Evolutionary conservation across 2,888 invertebrate species (phyloP).

Genomic region (Caenorhabditis panamensis): DNA sequence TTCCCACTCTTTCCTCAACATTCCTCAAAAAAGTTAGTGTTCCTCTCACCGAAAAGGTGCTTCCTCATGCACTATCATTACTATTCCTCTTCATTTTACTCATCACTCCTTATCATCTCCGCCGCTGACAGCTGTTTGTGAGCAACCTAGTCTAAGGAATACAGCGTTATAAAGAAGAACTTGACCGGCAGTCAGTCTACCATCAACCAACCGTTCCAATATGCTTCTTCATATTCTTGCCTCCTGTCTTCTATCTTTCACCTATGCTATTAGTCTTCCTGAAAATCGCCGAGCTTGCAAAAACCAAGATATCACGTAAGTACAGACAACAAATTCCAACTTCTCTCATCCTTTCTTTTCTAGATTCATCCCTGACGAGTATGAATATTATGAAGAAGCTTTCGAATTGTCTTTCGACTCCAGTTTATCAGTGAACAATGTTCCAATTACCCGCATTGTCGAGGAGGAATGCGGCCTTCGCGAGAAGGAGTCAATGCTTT

Average conservation of each 20-base stretch:
- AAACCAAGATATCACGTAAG: not conserved
- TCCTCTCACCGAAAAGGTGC: not conserved
- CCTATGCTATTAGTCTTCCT: not conserved
- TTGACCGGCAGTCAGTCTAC: not conserved
- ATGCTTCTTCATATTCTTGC: not conserved
- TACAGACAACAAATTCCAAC: not conserved
- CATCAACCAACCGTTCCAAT: not conserved
- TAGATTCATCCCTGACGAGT: slow-evolving; percentile 21
- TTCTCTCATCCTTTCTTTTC: not conserved
- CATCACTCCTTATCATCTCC: not conserved
- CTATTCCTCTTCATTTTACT: slow-evolving; percentile 17
- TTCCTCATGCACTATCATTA: slow-evolving; percentile 10
- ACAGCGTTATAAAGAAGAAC: not conserved
- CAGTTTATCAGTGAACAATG: slow-evolving; percentile 9
- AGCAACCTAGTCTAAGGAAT: slow-evolving; percentile 9
- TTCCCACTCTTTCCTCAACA: not conserved
- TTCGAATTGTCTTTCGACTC: slow-evolving; percentile 28
- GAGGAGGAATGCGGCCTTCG: slow-evolving; percentile 29
- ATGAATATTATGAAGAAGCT: slow-evolving; percentile 5
- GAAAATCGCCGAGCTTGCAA: slow-evolving; percentile 1
- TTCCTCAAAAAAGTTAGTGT: not conserved
- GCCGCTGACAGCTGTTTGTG: not conserved
- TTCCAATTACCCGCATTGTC: slow-evolving; percentile 21
- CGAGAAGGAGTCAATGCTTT: slow-evolving; percentile 2
- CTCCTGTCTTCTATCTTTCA: not conserved